Conservation (phyloP, 2,113 vertebrate species). For the Nothocercus nigrocapillus region DNA sequence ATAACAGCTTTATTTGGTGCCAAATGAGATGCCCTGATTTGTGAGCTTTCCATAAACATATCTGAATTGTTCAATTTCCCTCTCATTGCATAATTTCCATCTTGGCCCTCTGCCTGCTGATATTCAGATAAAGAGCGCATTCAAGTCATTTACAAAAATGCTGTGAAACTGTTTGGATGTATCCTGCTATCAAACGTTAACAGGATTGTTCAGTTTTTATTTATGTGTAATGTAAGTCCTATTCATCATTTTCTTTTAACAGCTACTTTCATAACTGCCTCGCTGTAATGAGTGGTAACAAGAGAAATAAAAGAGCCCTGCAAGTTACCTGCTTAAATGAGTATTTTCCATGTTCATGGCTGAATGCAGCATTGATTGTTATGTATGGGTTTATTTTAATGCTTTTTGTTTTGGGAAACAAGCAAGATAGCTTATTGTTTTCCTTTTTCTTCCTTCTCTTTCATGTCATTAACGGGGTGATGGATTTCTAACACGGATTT, state of each 20-base stretch:
- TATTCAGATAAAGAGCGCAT: conserved; percentile 75
- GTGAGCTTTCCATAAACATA: conserved; percentile 75
- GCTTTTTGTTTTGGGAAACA: not conserved
- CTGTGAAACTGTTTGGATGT: conserved; percentile 45
- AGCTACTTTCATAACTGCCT: conserved; percentile 36
- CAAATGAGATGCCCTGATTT: conserved; percentile 76
- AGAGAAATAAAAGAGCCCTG: not conserved
- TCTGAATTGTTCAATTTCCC: conserved; percentile 80
- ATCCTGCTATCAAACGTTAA: conserved; percentile 57
- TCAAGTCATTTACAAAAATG: conserved; percentile 72
- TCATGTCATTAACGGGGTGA: conserved; percentile 2
- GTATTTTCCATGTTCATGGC: not conserved
- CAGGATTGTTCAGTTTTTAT: conserved; percentile 57
- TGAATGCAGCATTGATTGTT: not conserved
- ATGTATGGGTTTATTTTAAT: conserved; percentile 10
- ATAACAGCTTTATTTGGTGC: conserved; percentile 75
- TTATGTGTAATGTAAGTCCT: conserved; percentile 27
- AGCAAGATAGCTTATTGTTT: conserved; percentile 26
- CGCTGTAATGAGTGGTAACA: conserved; percentile 43
- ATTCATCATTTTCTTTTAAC: conserved; percentile 43
- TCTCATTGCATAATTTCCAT: conserved; percentile 77
- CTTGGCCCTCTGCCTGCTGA: conserved; percentile 70
- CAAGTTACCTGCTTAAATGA: conserved; percentile 8
- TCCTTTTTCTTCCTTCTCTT: conserved; percentile 53
- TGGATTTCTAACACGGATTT: conserved; percentile 29